phyloP scores from a whole-genome alignment of 1,140 invertebrate species.

The Lucilia sericata region DNA sequence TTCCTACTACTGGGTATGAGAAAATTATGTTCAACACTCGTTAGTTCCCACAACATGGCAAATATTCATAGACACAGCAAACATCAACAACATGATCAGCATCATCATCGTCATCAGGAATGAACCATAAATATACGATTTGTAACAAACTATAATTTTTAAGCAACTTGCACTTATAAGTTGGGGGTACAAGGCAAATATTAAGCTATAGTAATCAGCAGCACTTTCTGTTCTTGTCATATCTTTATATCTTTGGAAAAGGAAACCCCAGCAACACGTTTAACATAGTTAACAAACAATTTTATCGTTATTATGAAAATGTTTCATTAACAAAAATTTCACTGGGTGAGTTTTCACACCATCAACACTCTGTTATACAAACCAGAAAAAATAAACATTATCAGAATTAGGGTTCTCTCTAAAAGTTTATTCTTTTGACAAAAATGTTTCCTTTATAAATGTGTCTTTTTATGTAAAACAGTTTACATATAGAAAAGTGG shows the following conservation, averaged over 20 bases:
- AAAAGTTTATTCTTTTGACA: too few relatives aligned
- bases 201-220: not conserved
- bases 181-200: not conserved
- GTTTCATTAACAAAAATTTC: not conserved
- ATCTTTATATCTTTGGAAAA: too few relatives aligned
- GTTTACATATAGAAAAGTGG: too few relatives aligned
- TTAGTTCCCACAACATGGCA: constrained; percentile 30
- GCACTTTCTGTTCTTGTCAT: too few relatives aligned
- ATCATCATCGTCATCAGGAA: too few relatives aligned
- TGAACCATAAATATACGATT: constrained; percentile 36
- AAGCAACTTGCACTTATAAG: not conserved
- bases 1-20: not conserved
- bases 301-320: too few relatives aligned
- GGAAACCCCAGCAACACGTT: too few relatives aligned
- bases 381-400: too few relatives aligned
- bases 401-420: too few relatives aligned
- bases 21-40: constrained; percentile 37
- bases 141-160: constrained; percentile 41
- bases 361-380: not conserved
- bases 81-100: not conserved
- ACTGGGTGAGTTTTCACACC: not conserved
- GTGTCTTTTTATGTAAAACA: too few relatives aligned
- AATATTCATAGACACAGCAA: constrained; percentile 14
- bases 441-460: too few relatives aligned
- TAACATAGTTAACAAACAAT: too few relatives aligned